Percentiles rank a stretch among this genome's conserved stretches.
phyloP scores from a whole-genome alignment of 1,140 invertebrate genomes.

The Heliconius melpomene region DNA sequence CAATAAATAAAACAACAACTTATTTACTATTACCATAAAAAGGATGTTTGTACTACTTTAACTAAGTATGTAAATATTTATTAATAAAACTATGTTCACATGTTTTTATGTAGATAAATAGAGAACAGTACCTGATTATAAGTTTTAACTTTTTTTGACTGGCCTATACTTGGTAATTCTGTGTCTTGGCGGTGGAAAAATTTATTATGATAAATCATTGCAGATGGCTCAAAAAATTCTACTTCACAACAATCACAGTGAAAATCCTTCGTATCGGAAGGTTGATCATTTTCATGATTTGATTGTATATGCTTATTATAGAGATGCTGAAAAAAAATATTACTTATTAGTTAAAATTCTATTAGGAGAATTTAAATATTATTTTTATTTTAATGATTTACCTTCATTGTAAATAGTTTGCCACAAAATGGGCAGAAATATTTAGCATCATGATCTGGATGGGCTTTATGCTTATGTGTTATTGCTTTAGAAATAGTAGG shows the following conservation, averaged over 20 bases:
- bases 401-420: slow-evolving; percentile 86
- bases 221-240: slow-evolving; percentile 82
- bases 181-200: slow-evolving; percentile 83
- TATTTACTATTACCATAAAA: no score
- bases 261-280: slow-evolving; percentile 65
- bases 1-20: no score
- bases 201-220: slow-evolving; percentile 84
- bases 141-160: slow-evolving; percentile 69
- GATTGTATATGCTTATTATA: slow-evolving; percentile 83
- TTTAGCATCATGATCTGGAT: slow-evolving; percentile 83
- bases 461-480: slow-evolving; percentile 85
- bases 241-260: slow-evolving; percentile 83
- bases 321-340: slow-evolving; percentile 76
- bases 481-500: slow-evolving; percentile 84
- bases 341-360: neutral
- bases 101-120: no score
- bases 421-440: slow-evolving; percentile 86
- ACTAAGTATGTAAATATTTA: no score
- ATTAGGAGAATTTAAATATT: no score
- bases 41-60: no score
- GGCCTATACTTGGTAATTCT: slow-evolving; percentile 60
- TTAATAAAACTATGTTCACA: no score
- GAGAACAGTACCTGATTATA: slow-evolving; percentile 54
- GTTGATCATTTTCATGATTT: slow-evolving; percentile 66
- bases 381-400: no score